Conservation (phyloP, 2,888 invertebrate species). For the Xanthostigma xanthostigma region DNA sequence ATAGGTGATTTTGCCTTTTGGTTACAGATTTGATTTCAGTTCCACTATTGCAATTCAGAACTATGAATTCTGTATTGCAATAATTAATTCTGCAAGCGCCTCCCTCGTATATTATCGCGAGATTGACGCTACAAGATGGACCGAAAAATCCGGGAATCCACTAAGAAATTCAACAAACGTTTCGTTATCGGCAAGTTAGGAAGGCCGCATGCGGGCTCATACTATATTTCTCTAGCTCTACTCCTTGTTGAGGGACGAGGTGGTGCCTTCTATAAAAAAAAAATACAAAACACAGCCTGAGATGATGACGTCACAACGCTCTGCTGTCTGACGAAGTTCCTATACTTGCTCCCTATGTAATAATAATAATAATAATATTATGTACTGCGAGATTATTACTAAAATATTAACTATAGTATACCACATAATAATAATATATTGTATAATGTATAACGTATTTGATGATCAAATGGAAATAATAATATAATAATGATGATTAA, state of each 20-base stretch:
- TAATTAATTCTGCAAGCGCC: not conserved
- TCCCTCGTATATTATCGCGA: not conserved
- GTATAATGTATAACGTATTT: too few relatives aligned
- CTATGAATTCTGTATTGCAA: not conserved
- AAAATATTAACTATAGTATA: conserved; percentile 2
- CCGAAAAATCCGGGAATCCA: too few relatives aligned
- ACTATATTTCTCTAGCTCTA: conserved; percentile 1
- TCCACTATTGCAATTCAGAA: not conserved
- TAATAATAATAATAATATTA: conserved; percentile 1
- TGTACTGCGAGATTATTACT: not conserved
- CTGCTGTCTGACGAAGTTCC: conserved; percentile 7
- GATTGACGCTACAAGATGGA: too few relatives aligned
- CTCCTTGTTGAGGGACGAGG: conserved; percentile 16
- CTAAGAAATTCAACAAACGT: too few relatives aligned
- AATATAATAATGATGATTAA: too few relatives aligned
- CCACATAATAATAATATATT: conserved; percentile 1
- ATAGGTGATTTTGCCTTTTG: not conserved
- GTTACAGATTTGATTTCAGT: too few relatives aligned
- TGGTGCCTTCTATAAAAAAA: conserved; percentile 11
- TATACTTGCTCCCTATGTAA: conserved; percentile 8
- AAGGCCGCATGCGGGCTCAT: too few relatives aligned
- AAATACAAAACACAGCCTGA: conserved; percentile 6
- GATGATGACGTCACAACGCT: conserved; percentile 4
- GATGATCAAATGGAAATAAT: too few relatives aligned
- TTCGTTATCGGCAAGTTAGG: too few relatives aligned